Base-by-base conservation (phyloP, 2,113 vertebrate species). In the Odobenus rosmarus region DNA sequence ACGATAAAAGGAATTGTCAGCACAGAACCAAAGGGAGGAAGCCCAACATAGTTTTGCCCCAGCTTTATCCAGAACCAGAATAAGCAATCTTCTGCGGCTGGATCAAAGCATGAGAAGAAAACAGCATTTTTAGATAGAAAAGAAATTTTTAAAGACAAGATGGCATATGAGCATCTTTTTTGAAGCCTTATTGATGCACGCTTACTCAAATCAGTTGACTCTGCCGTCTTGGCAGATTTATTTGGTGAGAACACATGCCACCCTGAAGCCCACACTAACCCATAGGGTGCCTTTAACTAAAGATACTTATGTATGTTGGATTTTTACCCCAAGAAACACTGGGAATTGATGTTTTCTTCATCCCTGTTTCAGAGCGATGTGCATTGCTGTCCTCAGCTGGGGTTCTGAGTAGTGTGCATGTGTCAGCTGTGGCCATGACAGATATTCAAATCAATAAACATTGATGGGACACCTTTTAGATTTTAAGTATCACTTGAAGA, bases 81-180 rank as follows among this genome's bases (percentile, higher is more conserved):
- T 24, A 84, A 80, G 15, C 23, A 86, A 5, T 24, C 18, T 80
- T n/a, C 9, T 86, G 26, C 64, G 90, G 53, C 39, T 77, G 13
- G 51, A 39, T 81, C n/a, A 53, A 97, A 95, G n/a, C 21, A 77
- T 46, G 80, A 90, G 57, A 93, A n/a, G 36, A 74, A 89, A 87
- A 77, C 23, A 36, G 28, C 28, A 82, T 72, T 64, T 80, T 19
- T 28, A 14, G 24, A 61, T 4, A 77, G 57, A 39, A 28, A 72
- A 24, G 9, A 72, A 39, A 31, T 64, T 28, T 46, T 76, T 46
- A 31, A 77, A 49, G 59, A 4, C 14, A 81, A 36, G 36, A 57
- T 77, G 33, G 24, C 24, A 26, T 5, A 81, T 46, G 31, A 69
- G 5, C 71, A 71, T 33, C 4, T 55, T 81, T 91, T 90, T 76